Percentiles rank a stretch among this genome's conserved stretches.
phyloP scores from a whole-genome alignment of 2,888 invertebrate genomes.

The Diaphora mendica region DNA sequence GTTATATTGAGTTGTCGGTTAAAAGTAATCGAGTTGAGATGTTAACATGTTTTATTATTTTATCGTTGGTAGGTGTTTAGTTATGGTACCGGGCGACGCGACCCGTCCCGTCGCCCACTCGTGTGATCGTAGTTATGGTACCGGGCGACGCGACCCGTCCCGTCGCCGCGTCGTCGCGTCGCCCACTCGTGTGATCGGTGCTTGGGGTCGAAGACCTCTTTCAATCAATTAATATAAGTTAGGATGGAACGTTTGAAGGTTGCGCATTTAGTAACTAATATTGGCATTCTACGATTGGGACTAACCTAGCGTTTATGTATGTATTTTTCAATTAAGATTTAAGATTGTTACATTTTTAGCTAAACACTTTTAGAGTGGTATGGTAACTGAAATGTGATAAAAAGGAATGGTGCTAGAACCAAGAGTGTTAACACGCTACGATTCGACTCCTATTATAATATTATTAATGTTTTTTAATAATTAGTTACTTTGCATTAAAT shows the following conservation, averaged over 20 bases:
- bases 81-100: constrained; percentile 59
- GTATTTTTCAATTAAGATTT: constrained; percentile 85
- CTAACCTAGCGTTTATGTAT: constrained; percentile 87
- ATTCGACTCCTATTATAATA: constrained; percentile 86
- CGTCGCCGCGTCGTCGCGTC: no score
- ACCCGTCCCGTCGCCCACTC: constrained; percentile 47
- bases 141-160: constrained; percentile 46
- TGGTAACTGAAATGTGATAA: constrained; percentile 87
- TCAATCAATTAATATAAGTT: constrained; percentile 79
- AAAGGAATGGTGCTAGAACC: constrained; percentile 87
- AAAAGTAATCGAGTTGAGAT: constrained; percentile 61
- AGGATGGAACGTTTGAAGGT: constrained; percentile 81
- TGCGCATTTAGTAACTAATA: constrained; percentile 86
- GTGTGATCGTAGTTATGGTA: constrained; percentile 68
- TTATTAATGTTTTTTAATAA: constrained; percentile 82
- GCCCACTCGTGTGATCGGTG: constrained; percentile 67
- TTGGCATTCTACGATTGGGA: constrained; percentile 87
- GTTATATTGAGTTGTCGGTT: constrained; percentile 74
- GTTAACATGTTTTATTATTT: constrained; percentile 80
- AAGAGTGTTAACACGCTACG: constrained; percentile 86
- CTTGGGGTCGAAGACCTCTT: constrained; percentile 81
- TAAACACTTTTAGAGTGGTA: constrained; percentile 87
- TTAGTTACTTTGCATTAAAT: constrained; percentile 83
- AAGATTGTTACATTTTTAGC: constrained; percentile 87
- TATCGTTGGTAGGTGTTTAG: constrained; percentile 81